These are phyloP conservation scores for Cephus cinctus DNA, from an alignment of 1,140 invertebrate genomes.

Conservation along the genomic window DNA sequence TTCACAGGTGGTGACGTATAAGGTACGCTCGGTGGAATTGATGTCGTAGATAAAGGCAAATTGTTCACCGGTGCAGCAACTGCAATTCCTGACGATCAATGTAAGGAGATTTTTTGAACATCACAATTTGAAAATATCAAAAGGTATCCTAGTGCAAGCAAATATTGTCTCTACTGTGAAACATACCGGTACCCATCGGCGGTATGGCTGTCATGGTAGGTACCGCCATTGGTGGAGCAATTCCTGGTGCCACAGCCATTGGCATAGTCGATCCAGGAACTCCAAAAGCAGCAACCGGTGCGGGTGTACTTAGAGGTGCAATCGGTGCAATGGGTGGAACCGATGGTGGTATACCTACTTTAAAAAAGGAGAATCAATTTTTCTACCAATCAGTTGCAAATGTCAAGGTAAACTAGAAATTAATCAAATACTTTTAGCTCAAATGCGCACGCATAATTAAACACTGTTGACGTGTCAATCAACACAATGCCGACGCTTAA, in stretches of 20 bases:
- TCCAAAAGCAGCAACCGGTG: conserved; percentile 48
- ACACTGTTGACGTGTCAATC: too few relatives aligned
- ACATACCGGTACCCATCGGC: conserved; percentile 17
- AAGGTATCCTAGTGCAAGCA: background rate
- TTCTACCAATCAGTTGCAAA: too few relatives aligned
- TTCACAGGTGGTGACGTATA: conserved; percentile 19
- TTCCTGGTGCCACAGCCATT: conserved; percentile 31
- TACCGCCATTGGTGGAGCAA: conserved; percentile 27
- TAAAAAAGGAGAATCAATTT: too few relatives aligned
- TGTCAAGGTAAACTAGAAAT: too few relatives aligned
- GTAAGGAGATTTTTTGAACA: too few relatives aligned
- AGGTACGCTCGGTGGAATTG: conserved; percentile 33
- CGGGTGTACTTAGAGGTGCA: conserved; percentile 44
- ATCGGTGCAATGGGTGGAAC: conserved; percentile 37
- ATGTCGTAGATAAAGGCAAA: conserved; percentile 18
- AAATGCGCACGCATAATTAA: too few relatives aligned
- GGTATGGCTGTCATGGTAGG: conserved; percentile 24
- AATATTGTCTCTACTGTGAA: too few relatives aligned
- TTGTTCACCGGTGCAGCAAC: conserved; percentile 8
- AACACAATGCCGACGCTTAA: too few relatives aligned
- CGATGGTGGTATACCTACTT: conserved; percentile 32
- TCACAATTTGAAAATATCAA: background rate
- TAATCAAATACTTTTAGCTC: too few relatives aligned
- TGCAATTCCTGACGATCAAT: too few relatives aligned
- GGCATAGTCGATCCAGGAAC: conserved; percentile 38